phyloP scores from a whole-genome alignment of 2,797 vertebrate species.

The Cephalopachus bancanus region DNA sequence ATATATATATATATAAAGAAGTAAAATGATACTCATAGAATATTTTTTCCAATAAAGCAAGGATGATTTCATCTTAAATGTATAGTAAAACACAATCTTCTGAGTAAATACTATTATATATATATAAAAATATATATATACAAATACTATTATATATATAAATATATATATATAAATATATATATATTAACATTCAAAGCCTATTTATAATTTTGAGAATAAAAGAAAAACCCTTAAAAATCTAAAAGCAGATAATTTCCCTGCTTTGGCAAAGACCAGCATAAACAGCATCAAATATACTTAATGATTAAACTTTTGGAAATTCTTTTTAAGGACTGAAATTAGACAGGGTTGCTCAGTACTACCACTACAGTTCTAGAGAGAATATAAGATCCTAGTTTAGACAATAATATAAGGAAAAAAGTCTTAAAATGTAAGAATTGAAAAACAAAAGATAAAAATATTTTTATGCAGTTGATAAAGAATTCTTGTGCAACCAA shows the following conservation, averaged over 20 bases:
- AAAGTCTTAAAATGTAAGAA: neutral
- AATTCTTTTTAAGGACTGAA: neutral
- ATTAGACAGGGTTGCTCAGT: neutral
- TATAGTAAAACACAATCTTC: neutral
- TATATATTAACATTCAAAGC: neutral
- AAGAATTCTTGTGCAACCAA: conserved; percentile 4
- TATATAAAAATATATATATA: neutral
- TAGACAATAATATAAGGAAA: neutral
- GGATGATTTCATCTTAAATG: neutral
- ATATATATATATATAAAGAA: neutral
- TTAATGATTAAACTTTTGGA: neutral
- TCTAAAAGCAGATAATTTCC: neutral
- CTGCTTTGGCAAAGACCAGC: neutral
- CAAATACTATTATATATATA: neutral
- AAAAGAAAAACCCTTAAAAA: conserved; percentile 9
- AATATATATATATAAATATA: neutral
- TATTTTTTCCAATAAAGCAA: conserved; percentile 25
- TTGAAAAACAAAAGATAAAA: neutral
- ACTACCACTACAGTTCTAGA: neutral
- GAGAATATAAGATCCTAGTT: neutral
- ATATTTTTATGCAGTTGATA: neutral
- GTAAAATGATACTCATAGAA: neutral
- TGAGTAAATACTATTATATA: neutral
- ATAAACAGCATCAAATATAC: neutral
- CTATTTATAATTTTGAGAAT: conserved; percentile 1